Conservation (phyloP, 2,797 vertebrate genomes). For the Intellagama lesueurii region DNA sequence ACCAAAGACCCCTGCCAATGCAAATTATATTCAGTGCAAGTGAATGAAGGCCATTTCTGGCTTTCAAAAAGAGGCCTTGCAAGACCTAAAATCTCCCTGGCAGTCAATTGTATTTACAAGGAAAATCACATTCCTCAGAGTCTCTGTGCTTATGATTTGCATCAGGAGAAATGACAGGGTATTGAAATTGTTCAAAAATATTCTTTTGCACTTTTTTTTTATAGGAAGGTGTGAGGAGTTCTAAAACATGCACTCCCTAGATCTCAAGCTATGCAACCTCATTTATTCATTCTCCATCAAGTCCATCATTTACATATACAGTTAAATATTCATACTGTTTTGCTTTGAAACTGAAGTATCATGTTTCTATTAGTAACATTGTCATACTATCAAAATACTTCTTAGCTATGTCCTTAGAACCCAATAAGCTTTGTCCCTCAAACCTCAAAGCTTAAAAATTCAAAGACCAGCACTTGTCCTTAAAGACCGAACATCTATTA, state of each 20-base stretch:
- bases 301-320: conserved; percentile 35
- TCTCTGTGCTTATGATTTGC: no score
- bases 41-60: no score
- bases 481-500: conserved; percentile 49
- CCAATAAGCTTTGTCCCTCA: conserved; percentile 69
- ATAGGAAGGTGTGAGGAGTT: no score
- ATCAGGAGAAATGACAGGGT: no score
- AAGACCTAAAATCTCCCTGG: no score
- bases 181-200: no score
- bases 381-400: conserved; percentile 48
- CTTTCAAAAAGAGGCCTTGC: no score
- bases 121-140: no score
- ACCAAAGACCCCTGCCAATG: no score
- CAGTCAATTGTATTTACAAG: no score
- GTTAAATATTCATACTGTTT: conserved; percentile 44
- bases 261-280: fast-evolving
- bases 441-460: conserved; percentile 56
- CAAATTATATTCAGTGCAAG: no score
- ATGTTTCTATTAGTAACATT: conserved; percentile 52
- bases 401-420: conserved; percentile 59
- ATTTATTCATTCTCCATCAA: background rate
- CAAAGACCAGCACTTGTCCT: conserved; percentile 51
- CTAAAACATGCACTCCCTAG: fast-evolving
- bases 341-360: conserved; percentile 49
- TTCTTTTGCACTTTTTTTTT: no score